A percentile compares a stretch with the other conserved stretches of the same genome.
phyloP scores from a whole-genome alignment of 2,797 vertebrate genomes.

The Macropodus opercularis region DNA sequence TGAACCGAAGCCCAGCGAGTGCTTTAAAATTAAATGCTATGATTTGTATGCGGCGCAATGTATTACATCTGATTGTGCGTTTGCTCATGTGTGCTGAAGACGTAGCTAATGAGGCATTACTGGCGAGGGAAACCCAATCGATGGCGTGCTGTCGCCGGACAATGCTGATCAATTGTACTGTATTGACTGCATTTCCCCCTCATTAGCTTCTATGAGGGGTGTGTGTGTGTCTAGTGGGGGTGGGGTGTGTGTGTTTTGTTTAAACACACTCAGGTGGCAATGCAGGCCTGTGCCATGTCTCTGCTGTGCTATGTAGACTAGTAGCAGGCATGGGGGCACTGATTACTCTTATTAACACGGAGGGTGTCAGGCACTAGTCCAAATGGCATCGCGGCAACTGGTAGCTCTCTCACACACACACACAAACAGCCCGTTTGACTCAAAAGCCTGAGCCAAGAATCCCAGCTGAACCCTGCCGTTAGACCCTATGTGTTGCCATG shows the following conservation, averaged over 20 bases:
- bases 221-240: constrained; percentile 21
- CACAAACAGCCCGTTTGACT: constrained; percentile 30
- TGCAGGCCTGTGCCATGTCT: constrained; percentile 87
- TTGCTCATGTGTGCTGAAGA: constrained; percentile 58
- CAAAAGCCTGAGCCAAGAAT: constrained; percentile 66
- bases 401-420: constrained; percentile 33
- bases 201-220: constrained; percentile 69
- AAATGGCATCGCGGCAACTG: constrained; percentile 78
- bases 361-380: constrained; percentile 94
- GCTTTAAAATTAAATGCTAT: constrained; percentile 56
- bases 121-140: constrained; percentile 70
- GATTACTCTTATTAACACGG: constrained; percentile 98
- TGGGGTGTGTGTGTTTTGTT: constrained; percentile 78
- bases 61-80: constrained; percentile 66
- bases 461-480: constrained; percentile 68
- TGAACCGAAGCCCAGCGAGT: constrained; percentile 40
- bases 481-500: constrained; percentile 83
- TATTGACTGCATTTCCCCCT: constrained; percentile 80
- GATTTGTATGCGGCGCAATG: constrained; percentile 57
- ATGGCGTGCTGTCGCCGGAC: constrained; percentile 74
- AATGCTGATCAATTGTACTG: constrained; percentile 78
- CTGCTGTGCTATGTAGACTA: constrained; percentile 91
- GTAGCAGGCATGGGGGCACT: constrained; percentile 94
- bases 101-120: constrained; percentile 77
- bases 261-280: constrained; percentile 85